These are phyloP conservation scores for Callaeas wilsoni DNA, from an alignment of 2,113 vertebrate species.

Conservation along the genomic window DNA sequence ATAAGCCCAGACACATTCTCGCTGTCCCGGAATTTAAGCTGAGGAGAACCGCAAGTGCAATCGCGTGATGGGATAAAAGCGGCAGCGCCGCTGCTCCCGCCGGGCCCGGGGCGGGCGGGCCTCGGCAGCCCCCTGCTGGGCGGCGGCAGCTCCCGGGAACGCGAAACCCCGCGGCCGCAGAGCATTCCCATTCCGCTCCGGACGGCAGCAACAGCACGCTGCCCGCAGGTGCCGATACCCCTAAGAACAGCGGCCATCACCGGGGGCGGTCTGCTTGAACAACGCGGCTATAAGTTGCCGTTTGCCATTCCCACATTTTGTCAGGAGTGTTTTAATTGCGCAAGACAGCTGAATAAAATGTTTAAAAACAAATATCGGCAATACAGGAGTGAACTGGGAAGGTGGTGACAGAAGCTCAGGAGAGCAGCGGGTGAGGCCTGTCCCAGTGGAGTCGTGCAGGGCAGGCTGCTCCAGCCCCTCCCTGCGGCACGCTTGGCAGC, in stretches of 20 bases:
- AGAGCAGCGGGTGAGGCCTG: neutral
- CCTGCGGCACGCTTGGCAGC: neutral
- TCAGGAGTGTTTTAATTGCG: neutral
- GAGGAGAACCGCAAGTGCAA: neutral
- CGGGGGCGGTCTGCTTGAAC: fast-evolving
- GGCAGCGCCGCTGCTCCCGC: neutral
- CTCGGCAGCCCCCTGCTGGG: neutral
- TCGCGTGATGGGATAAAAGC: fast-evolving
- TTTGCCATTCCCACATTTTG: neutral
- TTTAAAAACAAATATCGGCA: neutral
- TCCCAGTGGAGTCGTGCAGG: fast-evolving
- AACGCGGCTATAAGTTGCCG: fast-evolving
- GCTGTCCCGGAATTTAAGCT: neutral
- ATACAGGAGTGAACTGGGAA: fast-evolving
- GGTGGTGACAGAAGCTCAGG: fast-evolving
- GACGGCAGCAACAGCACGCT: fast-evolving
- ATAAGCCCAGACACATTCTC: neutral
- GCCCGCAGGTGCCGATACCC: fast-evolving
- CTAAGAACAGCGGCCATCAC: fast-evolving
- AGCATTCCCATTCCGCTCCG: too few relatives aligned
- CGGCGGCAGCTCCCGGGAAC: neutral
- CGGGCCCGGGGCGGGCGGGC: neutral
- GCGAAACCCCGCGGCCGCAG: neutral
- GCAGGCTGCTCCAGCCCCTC: neutral
- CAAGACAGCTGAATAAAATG: neutral